Evolutionary conservation across 2,888 invertebrate species (phyloP), one percentile per base, ranked within the genome.

Genomic region (Smittia aterrima): DNA sequence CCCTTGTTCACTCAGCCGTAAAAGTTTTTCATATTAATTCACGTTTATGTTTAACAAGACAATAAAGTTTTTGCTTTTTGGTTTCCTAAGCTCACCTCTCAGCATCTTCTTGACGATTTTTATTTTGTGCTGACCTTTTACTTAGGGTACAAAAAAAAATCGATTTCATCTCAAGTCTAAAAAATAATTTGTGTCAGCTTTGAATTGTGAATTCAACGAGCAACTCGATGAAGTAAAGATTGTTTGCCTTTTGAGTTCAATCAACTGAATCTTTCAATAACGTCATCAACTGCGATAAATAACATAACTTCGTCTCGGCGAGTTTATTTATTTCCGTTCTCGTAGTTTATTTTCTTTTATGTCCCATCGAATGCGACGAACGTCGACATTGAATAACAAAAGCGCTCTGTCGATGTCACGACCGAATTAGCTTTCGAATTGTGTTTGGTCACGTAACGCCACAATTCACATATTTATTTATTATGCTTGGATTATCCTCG

Each of bases 401-500:
- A 47, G n/a, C 47, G 32, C 11, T 47, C 16, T 47, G 47, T 16
- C 47, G 16, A 6, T 32, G 32, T 6, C 47, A 11, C 16, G 58
- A 20, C 24, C 25, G 27, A 71, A 71, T 71, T 71, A 71, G 71
- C 71, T 71, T 66, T 20, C 71, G 54, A 71, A 71, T 71, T 71
- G 18, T 53, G 25, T 54, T 58, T 20, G 54, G 71, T 71, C 71
- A 71, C 71, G 71, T 71, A 66, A 32, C 24, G 22, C 27, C 54
- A 58, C 54, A 72, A 62, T 72, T 40, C 72, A 72, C 58, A 72
- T 72, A 72, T 72, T 72, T 72, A 72, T 72, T 72, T 72, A 70
- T 70, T 70, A 41, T 24, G 13, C 70, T 70, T n/a, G 9, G 64
- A 2, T 24, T 24, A 18, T 25, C 13, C 54, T 16, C 70, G 24